Percentiles rank a stretch among this genome's conserved stretches.
phyloP scores from a whole-genome alignment of 2,113 vertebrate species.

The Cephalopterus ornatus region DNA sequence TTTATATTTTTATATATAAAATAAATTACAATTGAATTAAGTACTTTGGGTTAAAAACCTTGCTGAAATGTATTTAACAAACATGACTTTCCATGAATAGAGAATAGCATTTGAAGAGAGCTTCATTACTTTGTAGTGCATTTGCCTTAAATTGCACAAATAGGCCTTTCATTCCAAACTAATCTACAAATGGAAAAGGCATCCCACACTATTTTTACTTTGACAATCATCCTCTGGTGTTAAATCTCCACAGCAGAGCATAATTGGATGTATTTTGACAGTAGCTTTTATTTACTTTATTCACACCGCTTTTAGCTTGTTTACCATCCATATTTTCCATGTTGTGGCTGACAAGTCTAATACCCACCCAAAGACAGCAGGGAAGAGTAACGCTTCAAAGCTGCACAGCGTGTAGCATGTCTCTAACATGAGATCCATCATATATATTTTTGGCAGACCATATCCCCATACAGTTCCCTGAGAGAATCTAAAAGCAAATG shows the following conservation, averaged over 20 bases:
- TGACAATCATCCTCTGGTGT: conserved; percentile 12
- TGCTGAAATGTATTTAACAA: not conserved
- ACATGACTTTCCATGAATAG: not conserved
- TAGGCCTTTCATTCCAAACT: conserved; percentile 33
- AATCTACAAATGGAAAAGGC: conserved; percentile 11
- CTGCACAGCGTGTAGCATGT: not conserved
- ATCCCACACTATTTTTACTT: conserved; percentile 41
- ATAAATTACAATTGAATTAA: not conserved
- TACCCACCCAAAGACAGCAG: conserved; percentile 17
- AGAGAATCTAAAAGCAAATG: not conserved
- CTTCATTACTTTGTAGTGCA: not conserved
- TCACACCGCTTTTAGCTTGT: conserved; percentile 24
- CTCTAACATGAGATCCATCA: conserved; percentile 32
- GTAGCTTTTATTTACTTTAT: conserved; percentile 31
- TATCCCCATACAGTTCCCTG: not conserved
- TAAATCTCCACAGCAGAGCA: conserved; percentile 15
- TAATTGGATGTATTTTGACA: conserved; percentile 14
- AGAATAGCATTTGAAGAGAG: not conserved
- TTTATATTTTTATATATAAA: not conserved
- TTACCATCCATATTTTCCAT: conserved; percentile 43
- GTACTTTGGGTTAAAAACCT: not conserved
- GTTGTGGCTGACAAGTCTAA: conserved; percentile 19
- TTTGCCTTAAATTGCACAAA: conserved; percentile 51
- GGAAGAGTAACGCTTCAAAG: conserved; percentile 34
- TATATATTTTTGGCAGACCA: conserved; percentile 29